Conservation (phyloP, 2,113 vertebrate species). For the Excalfactoria chinensis region DNA sequence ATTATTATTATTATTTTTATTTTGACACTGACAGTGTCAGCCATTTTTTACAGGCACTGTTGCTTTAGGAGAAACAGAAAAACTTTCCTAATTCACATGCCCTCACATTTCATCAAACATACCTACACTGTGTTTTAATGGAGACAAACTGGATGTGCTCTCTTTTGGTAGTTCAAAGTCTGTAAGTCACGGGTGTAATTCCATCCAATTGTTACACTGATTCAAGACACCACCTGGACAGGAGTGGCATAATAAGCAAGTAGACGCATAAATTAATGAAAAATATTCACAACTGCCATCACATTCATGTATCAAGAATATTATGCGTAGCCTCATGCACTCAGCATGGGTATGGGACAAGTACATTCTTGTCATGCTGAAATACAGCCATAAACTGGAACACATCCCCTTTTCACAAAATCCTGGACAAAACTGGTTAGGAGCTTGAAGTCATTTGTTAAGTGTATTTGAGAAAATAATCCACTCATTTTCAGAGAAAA, state of each 20-base stretch:
- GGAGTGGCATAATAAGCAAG: not conserved
- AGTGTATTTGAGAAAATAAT: not conserved
- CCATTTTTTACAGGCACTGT: not conserved
- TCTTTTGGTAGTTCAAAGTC: not conserved
- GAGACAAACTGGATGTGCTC: not conserved
- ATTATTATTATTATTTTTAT: not conserved
- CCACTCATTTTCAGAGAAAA: not conserved
- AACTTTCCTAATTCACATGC: not conserved
- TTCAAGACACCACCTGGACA: not conserved
- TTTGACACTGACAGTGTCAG: not conserved
- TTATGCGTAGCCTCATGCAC: not conserved
- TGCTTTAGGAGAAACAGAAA: not conserved
- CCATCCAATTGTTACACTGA: not conserved
- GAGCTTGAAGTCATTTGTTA: not conserved
- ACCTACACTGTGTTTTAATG: not conserved
- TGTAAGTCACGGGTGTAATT: not conserved
- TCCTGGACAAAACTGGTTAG: not conserved
- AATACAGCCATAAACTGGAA: not conserved
- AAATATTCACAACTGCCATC: not conserved
- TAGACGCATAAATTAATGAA: not conserved
- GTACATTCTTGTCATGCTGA: not conserved
- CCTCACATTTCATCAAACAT: not conserved
- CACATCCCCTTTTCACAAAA: not conserved
- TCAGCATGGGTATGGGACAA: not conserved
- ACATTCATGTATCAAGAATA: not conserved